Percentiles rank a stretch among this genome's conserved stretches.
Conservation (phyloP, 2,113 vertebrate genomes). For the Percopsis transmontana region DNA sequence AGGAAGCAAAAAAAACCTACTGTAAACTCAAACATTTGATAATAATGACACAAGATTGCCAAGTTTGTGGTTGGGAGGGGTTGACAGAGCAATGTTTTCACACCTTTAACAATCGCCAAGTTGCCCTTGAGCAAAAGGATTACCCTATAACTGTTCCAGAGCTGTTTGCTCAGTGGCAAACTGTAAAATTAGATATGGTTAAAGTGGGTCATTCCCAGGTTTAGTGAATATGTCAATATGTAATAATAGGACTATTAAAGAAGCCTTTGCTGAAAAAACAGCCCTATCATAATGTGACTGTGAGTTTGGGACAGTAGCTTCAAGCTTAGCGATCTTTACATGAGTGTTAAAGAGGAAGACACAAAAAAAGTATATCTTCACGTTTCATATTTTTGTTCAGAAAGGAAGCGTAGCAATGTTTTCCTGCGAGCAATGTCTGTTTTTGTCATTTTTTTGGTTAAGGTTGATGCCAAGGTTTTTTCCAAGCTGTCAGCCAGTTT, state of each 20-base stretch:
- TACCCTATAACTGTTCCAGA: background rate
- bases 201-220: too few relatives aligned
- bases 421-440: constrained; percentile 24
- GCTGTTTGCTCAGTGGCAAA: background rate
- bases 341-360: constrained; percentile 7
- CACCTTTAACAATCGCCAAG: background rate
- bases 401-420: constrained; percentile 35
- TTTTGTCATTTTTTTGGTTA: constrained; percentile 4
- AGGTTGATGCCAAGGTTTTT: constrained; percentile 44
- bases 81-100: background rate
- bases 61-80: too few relatives aligned
- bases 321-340: constrained; percentile 14
- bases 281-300: too few relatives aligned
- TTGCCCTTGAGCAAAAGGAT: background rate
- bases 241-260: background rate
- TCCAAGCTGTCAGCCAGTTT: constrained; percentile 42
- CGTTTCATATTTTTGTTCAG: constrained; percentile 26
- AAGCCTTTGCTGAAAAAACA: background rate
- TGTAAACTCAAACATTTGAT: background rate
- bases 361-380: background rate
- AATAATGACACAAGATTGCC: too few relatives aligned
- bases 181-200: background rate
- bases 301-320: too few relatives aligned
- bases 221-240: too few relatives aligned
- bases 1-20: background rate